Percentiles rank a stretch among this genome's conserved stretches.
phyloP scores from a whole-genome alignment of 1,140 invertebrate genomes.

The Drosophila sucinea region DNA sequence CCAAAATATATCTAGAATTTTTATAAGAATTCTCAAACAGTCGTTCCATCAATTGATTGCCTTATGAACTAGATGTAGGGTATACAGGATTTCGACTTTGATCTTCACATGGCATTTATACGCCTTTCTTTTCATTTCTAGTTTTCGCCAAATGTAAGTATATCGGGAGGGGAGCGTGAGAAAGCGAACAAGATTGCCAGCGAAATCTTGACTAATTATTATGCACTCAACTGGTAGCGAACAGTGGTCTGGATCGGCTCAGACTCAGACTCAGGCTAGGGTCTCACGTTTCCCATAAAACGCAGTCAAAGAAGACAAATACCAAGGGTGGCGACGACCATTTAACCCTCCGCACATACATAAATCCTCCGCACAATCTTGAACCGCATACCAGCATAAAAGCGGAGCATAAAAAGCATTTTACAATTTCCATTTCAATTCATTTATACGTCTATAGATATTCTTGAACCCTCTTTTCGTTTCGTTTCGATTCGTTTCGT shows the following conservation, averaged over 20 bases:
- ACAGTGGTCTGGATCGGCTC: conserved; percentile 37
- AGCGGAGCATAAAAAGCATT: conserved; percentile 62
- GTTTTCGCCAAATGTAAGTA: conserved; percentile 27
- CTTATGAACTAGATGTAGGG: too few relatives aligned
- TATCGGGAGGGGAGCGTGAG: conserved; percentile 50
- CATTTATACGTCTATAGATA: conserved; percentile 39
- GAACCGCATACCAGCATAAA: conserved; percentile 56
- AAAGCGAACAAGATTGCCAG: conserved; percentile 40
- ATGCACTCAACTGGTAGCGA: conserved; percentile 60
- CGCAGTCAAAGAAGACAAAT: conserved; percentile 17
- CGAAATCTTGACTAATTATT: conserved; percentile 75
- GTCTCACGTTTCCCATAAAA: conserved; percentile 47
- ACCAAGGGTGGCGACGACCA: conserved; percentile 49
- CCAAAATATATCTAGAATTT: too few relatives aligned
- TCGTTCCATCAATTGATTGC: too few relatives aligned
- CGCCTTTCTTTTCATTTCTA: not conserved
- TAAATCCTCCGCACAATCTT: conserved; percentile 29
- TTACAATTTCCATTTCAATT: conserved; percentile 69
- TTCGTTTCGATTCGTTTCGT: not conserved
- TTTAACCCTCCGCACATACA: conserved; percentile 49
- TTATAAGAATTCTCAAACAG: too few relatives aligned
- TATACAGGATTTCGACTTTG: not conserved
- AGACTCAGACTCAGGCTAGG: not conserved
- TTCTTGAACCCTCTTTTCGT: conserved; percentile 53
- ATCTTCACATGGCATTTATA: not conserved